Conservation (phyloP, 2,888 invertebrate species). For the Hirtodrosophila trivittata region DNA sequence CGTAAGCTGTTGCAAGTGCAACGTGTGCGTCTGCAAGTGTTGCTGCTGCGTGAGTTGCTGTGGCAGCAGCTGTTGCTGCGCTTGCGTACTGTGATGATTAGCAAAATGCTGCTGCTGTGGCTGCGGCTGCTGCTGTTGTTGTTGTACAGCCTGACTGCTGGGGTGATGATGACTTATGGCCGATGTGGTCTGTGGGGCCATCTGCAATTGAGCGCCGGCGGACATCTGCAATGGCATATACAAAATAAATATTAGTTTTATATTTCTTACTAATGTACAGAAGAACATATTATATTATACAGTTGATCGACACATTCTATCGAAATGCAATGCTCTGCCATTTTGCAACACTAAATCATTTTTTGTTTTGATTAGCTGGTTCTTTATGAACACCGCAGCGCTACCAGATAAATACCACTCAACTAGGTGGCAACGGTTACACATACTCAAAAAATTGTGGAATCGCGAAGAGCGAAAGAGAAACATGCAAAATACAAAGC, state of each 20-base stretch:
- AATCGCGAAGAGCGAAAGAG: slow-evolving; percentile 48
- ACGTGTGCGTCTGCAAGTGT: slow-evolving; percentile 63
- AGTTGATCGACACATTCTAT: slow-evolving; percentile 30
- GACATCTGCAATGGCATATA: slow-evolving; percentile 89
- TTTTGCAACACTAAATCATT: slow-evolving; percentile 46
- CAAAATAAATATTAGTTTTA: slow-evolving; percentile 21
- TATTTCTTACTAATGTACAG: neutral
- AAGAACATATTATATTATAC: slow-evolving; percentile 1
- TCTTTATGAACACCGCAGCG: slow-evolving; percentile 40
- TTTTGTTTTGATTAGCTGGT: slow-evolving; percentile 70
- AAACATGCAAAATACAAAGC: slow-evolving; percentile 57
- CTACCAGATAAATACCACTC: slow-evolving; percentile 40
- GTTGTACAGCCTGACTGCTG: slow-evolving; percentile 76
- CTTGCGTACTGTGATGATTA: slow-evolving; percentile 67
- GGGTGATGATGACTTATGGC: slow-evolving; percentile 83
- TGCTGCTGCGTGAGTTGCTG: slow-evolving; percentile 58
- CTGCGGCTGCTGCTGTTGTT: slow-evolving; percentile 71
- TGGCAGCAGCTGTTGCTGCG: slow-evolving; percentile 57
- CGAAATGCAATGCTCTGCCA: slow-evolving; percentile 28
- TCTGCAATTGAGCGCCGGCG: slow-evolving; percentile 98
- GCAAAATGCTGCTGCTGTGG: slow-evolving; percentile 67
- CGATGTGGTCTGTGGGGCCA: slow-evolving; percentile 95
- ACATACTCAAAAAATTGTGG: slow-evolving; percentile 33
- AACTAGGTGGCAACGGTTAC: slow-evolving; percentile 60
- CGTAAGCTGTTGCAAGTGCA: slow-evolving; percentile 63